These are phyloP conservation scores for Alligator sinensis DNA, from an alignment of 2,113 vertebrate species.

Conservation along the genomic window DNA sequence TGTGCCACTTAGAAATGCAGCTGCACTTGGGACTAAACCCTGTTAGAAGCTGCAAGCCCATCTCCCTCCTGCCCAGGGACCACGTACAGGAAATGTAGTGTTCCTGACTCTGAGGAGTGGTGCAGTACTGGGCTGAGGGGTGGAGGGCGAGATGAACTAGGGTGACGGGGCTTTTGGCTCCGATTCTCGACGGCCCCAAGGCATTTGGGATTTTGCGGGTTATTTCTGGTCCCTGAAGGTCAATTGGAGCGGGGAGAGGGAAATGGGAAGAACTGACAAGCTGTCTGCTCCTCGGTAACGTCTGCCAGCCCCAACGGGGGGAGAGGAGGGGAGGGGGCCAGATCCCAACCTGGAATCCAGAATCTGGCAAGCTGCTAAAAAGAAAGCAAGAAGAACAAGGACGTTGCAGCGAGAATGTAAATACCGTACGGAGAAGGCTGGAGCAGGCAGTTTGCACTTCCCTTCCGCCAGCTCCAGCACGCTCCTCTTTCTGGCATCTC, in stretches of 20 bases:
- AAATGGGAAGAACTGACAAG: neutral
- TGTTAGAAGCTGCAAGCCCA: neutral
- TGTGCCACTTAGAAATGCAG: slow-evolving; percentile 7
- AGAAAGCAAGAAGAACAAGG: neutral
- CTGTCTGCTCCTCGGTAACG: neutral
- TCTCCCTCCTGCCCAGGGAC: neutral
- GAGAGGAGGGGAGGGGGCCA: slow-evolving; percentile 31
- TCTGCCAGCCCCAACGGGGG: slow-evolving; percentile 7
- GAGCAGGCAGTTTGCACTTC: neutral
- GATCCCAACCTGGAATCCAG: slow-evolving; percentile 59
- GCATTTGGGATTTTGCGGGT: neutral
- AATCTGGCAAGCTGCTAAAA: slow-evolving; percentile 24
- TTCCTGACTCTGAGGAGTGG: neutral
- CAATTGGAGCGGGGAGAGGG: neutral
- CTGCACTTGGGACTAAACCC: neutral
- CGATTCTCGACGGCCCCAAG: neutral
- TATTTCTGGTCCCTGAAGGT: neutral
- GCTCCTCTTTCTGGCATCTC: slow-evolving; percentile 37
- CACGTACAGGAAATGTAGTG: neutral
- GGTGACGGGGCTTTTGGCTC: neutral
- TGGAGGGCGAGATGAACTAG: neutral
- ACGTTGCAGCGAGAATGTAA: neutral
- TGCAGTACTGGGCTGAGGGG: neutral
- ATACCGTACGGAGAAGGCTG: neutral
- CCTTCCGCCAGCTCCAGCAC: slow-evolving; percentile 46